Evolutionary conservation across 2,113 vertebrate genomes (phyloP).

Genomic region (Lagenorhynchus albirostris): DNA sequence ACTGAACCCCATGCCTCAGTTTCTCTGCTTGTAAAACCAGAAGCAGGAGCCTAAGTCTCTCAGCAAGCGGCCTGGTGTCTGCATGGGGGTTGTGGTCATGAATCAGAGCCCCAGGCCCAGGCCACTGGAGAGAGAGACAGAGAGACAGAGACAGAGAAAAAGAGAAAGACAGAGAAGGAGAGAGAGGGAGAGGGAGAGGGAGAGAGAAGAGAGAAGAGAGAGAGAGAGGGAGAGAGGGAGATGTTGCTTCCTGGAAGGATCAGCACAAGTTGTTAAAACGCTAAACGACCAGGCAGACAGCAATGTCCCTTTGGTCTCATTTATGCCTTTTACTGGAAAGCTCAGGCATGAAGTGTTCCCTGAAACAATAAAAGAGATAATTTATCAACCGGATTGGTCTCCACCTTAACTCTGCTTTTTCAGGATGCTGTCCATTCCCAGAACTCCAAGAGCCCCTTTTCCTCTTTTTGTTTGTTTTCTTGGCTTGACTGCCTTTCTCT

Average conservation of each 20-base stretch:
- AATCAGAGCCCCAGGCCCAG: background rate
- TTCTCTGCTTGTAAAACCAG: background rate
- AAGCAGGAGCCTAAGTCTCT: background rate
- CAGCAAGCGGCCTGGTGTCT: background rate
- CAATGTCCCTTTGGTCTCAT: background rate
- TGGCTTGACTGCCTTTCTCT: background rate
- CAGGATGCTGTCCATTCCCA: background rate
- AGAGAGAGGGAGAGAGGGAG: no score
- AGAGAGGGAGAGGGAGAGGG: background rate
- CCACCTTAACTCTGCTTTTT: background rate
- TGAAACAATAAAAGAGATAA: slow-evolving; percentile 28
- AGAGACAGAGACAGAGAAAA: background rate
- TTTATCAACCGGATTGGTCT: background rate
- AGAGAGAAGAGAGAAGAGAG: no score
- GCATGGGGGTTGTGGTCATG: no score
- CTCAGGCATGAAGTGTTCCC: background rate
- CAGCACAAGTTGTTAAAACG: background rate
- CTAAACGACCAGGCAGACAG: background rate
- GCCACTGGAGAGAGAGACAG: background rate
- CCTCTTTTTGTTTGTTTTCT: background rate
- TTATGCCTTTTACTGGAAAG: slow-evolving; percentile 8
- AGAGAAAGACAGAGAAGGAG: background rate
- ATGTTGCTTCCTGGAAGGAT: background rate
- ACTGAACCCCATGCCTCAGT: background rate
- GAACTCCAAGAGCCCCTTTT: background rate